Conservation (phyloP, 1,140 invertebrate genomes). For the Drosophila chauvacae region DNA sequence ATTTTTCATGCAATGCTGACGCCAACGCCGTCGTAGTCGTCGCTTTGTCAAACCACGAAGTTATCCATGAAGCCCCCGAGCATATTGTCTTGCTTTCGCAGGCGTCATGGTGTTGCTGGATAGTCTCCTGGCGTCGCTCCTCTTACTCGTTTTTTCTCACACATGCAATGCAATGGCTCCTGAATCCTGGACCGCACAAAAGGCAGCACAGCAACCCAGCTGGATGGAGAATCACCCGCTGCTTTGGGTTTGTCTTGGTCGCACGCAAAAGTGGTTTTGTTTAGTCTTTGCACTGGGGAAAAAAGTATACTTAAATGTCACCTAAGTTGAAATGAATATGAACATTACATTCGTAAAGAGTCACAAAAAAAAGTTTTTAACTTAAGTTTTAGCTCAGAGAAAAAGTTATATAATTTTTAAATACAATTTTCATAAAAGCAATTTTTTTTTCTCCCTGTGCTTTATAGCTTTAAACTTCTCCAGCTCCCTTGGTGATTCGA, state of each 20-base stretch:
- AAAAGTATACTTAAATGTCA: background rate
- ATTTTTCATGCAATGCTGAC: slow-evolving; percentile 77
- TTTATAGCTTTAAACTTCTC: background rate
- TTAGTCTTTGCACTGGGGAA: slow-evolving; percentile 7
- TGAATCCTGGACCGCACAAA: slow-evolving; percentile 52
- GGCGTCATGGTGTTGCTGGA: slow-evolving; percentile 9
- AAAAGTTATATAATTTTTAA: background rate
- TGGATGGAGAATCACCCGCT: slow-evolving; percentile 26
- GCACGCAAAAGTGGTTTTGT: slow-evolving; percentile 50
- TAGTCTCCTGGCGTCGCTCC: slow-evolving; percentile 13
- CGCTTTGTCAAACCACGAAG: slow-evolving; percentile 74
- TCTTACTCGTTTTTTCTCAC: slow-evolving; percentile 58
- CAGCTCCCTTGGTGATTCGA: slow-evolving; percentile 1
- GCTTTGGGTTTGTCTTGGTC: slow-evolving; percentile 30
- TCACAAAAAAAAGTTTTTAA: background rate
- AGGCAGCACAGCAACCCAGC: slow-evolving; percentile 39
- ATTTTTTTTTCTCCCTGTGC: background rate
- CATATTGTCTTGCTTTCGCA: slow-evolving; percentile 61
- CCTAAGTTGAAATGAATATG: too few species aligned
- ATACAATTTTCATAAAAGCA: background rate
- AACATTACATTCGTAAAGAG: background rate
- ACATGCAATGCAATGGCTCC: slow-evolving; percentile 54
- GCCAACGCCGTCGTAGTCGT: slow-evolving; percentile 45
- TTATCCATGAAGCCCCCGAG: slow-evolving; percentile 65
- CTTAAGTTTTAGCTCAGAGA: background rate